phyloP scores from a whole-genome alignment of 1,140 invertebrate species.

The Drosophila ficusphila region DNA sequence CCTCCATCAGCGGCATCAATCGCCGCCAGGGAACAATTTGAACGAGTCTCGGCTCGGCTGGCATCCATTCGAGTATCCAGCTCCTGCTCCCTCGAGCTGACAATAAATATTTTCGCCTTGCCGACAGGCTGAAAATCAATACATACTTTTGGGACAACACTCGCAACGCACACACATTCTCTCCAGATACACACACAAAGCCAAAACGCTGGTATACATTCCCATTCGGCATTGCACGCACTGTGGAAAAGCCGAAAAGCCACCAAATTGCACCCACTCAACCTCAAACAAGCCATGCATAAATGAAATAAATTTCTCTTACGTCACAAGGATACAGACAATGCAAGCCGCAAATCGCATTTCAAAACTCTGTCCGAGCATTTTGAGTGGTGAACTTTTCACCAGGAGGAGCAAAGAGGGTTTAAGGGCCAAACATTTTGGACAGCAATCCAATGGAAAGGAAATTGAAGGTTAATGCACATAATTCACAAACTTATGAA shows the following conservation, averaged over 20 bases:
- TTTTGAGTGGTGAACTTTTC: constrained; percentile 16
- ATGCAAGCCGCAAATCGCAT: constrained; percentile 1
- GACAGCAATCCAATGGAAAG: neutral
- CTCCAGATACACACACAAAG: constrained; percentile 30
- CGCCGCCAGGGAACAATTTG: constrained; percentile 57
- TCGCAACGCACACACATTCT: constrained; percentile 1
- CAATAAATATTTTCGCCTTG: constrained; percentile 58
- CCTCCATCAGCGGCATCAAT: constrained; percentile 19
- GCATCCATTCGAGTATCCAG: constrained; percentile 19
- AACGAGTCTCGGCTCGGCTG: constrained; percentile 34
- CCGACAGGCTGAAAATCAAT: constrained; percentile 54
- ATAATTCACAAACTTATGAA: constrained; percentile 17
- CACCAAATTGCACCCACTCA: constrained; percentile 30
- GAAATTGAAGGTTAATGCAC: neutral
- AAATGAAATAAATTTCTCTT: constrained; percentile 31
- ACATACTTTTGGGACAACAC: constrained; percentile 39
- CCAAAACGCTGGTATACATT: constrained; percentile 24
- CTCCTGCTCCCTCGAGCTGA: constrained; percentile 29
- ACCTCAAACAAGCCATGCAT: constrained; percentile 22
- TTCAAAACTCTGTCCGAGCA: constrained; percentile 9
- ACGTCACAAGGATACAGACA: neutral
- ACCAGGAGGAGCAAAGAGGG: neutral
- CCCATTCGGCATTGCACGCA: constrained; percentile 22
- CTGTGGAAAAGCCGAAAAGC: constrained; percentile 12
- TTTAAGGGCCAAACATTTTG: neutral